These are phyloP conservation scores for Schlechtendalia chinensis DNA, from an alignment of 1,140 invertebrate species.

Conservation along the genomic window DNA sequence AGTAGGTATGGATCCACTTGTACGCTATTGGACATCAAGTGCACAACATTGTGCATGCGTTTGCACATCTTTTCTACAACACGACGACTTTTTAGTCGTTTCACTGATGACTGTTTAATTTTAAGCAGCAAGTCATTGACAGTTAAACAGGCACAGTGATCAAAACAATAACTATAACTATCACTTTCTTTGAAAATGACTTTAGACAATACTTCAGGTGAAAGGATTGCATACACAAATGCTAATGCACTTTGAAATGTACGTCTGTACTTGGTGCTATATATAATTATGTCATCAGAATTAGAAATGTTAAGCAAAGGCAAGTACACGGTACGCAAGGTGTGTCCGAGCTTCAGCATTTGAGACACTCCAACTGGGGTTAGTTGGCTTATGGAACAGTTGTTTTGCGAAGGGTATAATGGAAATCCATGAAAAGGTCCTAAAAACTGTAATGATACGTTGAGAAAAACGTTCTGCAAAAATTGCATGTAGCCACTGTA, in stretches of 20 bases:
- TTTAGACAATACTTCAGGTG: slow-evolving; percentile 60
- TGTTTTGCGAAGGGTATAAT: slow-evolving; percentile 60
- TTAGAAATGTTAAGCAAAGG: slow-evolving; percentile 58
- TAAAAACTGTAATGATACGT: slow-evolving; percentile 58
- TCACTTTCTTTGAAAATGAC: slow-evolving; percentile 67
- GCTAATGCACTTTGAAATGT: slow-evolving; percentile 87
- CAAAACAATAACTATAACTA: slow-evolving; percentile 81
- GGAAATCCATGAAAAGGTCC: slow-evolving; percentile 82
- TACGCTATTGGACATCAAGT: slow-evolving; percentile 64
- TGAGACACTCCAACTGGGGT: slow-evolving; percentile 71
- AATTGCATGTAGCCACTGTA: slow-evolving; percentile 44
- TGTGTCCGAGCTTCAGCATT: slow-evolving; percentile 71
- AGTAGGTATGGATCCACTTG: slow-evolving; percentile 67
- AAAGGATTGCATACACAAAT: slow-evolving; percentile 73
- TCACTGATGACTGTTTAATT: slow-evolving; percentile 57
- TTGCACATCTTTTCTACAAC: slow-evolving; percentile 67
- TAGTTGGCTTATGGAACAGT: slow-evolving; percentile 68
- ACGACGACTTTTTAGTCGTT: slow-evolving; percentile 65
- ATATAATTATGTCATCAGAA: slow-evolving; percentile 66
- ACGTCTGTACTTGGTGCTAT: slow-evolving; percentile 78
- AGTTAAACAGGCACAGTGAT: slow-evolving; percentile 76
- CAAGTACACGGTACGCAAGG: slow-evolving; percentile 70
- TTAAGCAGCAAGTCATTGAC: slow-evolving; percentile 66
- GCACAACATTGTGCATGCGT: slow-evolving; percentile 61
- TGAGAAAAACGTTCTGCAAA: slow-evolving; percentile 23